Conservation (phyloP, 2,888 invertebrate genomes). For the Phlogophora meticulosa region DNA sequence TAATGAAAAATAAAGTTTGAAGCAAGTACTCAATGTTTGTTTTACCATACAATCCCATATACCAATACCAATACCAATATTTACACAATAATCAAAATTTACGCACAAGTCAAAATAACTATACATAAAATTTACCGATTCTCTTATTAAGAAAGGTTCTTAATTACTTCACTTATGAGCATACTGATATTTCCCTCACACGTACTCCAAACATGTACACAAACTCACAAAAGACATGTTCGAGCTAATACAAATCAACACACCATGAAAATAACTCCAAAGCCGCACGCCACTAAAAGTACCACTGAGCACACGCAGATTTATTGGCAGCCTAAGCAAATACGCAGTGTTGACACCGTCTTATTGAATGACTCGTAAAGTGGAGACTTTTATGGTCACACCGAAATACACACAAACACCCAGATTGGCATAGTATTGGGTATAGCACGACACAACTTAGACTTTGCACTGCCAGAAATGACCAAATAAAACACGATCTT, state of each 20-base stretch:
- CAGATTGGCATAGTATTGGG: constrained; percentile 51
- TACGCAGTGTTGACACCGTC: constrained; percentile 77
- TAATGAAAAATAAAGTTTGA: too few species aligned
- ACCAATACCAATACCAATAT: too few species aligned
- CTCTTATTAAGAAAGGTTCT: too few species aligned
- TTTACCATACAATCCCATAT: too few species aligned
- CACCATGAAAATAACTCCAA: constrained; percentile 6
- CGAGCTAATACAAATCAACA: constrained; percentile 4
- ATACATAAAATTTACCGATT: too few species aligned
- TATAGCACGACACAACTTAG: background rate
- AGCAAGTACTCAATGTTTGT: too few species aligned
- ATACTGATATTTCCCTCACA: too few species aligned
- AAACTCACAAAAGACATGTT: too few species aligned
- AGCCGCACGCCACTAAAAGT: constrained; percentile 13
- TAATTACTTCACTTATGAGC: too few species aligned
- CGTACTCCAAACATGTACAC: too few species aligned
- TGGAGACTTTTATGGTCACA: constrained; percentile 65
- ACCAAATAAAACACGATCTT: background rate
- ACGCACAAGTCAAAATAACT: too few species aligned
- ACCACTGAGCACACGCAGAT: constrained; percentile 58
- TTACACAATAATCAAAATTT: too few species aligned
- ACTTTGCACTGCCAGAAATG: background rate
- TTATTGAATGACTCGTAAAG: constrained; percentile 74
- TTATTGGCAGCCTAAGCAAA: constrained; percentile 83
- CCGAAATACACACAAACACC: constrained; percentile 61